Conservation (phyloP, 2,888 invertebrate species). For the Phalera bucephala region DNA sequence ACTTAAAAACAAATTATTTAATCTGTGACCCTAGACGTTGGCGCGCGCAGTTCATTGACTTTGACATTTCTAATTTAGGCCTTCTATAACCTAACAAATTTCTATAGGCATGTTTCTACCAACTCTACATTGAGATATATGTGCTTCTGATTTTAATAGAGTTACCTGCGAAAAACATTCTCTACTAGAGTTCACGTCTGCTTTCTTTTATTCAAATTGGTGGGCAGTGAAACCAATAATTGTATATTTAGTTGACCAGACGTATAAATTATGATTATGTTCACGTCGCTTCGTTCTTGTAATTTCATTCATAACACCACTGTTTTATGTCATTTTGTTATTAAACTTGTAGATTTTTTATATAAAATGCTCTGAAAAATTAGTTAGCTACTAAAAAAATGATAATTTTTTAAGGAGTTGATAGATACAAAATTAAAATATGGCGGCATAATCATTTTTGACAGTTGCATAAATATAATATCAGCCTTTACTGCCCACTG, state of each 20-base stretch:
- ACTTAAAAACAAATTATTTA: constrained; percentile 5
- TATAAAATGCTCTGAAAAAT: too few relatives aligned
- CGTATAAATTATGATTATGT: constrained; percentile 38
- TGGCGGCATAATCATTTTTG: too few relatives aligned
- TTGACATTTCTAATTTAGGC: constrained; percentile 56
- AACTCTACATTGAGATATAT: constrained; percentile 14
- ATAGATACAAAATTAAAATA: too few relatives aligned
- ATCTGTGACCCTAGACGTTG: constrained; percentile 36
- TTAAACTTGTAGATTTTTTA: too few relatives aligned
- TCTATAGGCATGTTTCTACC: constrained; percentile 12
- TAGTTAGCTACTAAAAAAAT: too few relatives aligned
- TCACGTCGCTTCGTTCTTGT: constrained; percentile 8
- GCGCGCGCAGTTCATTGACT: constrained; percentile 47
- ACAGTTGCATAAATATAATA: too few relatives aligned
- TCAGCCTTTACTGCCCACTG: too few relatives aligned
- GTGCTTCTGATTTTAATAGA: constrained; percentile 26
- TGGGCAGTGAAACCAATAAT: constrained; percentile 49
- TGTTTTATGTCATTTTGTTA: too few relatives aligned
- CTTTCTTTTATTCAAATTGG: constrained; percentile 61
- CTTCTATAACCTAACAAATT: constrained; percentile 32
- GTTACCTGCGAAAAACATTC: constrained; percentile 38
- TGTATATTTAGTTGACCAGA: constrained; percentile 41
- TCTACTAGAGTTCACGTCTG: constrained; percentile 33
- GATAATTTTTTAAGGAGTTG: too few relatives aligned
- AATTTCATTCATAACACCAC: constrained; percentile 17